Conservation (phyloP, 1,140 invertebrate genomes). For the Drosophila sproati region DNA sequence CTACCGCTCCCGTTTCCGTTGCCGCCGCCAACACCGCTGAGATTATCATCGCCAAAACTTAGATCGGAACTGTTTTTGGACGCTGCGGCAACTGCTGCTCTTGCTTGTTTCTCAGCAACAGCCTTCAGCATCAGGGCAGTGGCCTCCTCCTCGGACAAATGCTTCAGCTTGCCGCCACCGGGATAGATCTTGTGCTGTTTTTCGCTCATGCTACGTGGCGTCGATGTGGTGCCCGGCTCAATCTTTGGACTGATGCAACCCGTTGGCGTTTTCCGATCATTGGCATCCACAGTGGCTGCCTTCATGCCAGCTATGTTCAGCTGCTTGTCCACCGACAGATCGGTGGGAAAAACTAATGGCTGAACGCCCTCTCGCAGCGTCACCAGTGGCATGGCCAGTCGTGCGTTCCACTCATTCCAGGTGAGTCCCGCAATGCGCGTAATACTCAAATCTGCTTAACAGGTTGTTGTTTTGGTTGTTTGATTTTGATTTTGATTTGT, state of each 20-base stretch:
- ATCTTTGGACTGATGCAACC: conserved; percentile 47
- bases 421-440: conserved; percentile 88
- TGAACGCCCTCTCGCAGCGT: conserved; percentile 84
- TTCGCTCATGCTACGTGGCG: conserved; percentile 60
- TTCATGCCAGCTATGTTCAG: conserved; percentile 31
- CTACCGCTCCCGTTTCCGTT: conserved; percentile 53
- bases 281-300: conserved; percentile 7
- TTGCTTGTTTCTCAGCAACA: conserved; percentile 70
- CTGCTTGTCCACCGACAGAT: conserved; percentile 75
- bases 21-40: conserved; percentile 19
- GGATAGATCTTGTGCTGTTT: conserved; percentile 54
- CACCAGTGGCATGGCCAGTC: conserved; percentile 86
- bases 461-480: conserved; percentile 1
- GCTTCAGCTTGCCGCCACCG: conserved; percentile 63
- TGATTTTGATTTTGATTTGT: conserved; percentile 17
- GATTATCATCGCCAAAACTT: conserved; percentile 70
- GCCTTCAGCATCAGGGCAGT: conserved; percentile 76
- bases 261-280: conserved; percentile 54
- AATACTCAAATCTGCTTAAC: conserved; percentile 88
- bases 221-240: conserved; percentile 58
- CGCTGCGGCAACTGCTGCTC: conserved; percentile 14
- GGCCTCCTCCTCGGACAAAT: conserved; percentile 76
- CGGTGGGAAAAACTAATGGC: conserved; percentile 81
- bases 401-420: conserved; percentile 88
- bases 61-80: conserved; percentile 61